phyloP scores from a whole-genome alignment of 2,888 invertebrate genomes.

The Drosophila ezoana region DNA sequence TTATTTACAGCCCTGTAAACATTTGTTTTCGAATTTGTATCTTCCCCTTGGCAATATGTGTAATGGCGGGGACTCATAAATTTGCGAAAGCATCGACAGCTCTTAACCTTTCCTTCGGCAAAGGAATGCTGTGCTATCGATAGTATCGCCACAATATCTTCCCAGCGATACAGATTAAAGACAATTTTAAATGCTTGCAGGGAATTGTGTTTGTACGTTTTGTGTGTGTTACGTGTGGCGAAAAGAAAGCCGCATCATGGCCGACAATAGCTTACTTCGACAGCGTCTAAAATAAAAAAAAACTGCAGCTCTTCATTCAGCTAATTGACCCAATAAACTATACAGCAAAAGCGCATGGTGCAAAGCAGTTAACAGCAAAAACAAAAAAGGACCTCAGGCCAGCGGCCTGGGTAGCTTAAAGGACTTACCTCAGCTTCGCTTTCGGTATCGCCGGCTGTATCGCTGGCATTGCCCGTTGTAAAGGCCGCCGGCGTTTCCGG shows the following conservation, averaged over 20 bases:
- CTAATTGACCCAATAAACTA: constrained; percentile 18
- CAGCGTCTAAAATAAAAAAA: constrained; percentile 36
- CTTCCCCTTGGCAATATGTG: neutral
- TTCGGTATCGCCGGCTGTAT: constrained; percentile 38
- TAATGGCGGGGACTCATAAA: neutral
- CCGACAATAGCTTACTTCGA: constrained; percentile 85
- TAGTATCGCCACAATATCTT: neutral
- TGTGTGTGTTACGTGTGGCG: constrained; percentile 9
- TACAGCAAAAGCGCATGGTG: constrained; percentile 70
- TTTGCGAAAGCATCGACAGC: neutral
- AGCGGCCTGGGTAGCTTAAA: constrained; percentile 1
- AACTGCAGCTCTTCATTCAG: constrained; percentile 16
- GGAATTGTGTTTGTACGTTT: constrained; percentile 4
- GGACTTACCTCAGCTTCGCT: constrained; percentile 63
- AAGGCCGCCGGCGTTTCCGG: constrained; percentile 64
- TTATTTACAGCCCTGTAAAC: constrained; percentile 24
- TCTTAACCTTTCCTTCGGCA: no score
- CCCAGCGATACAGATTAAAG: neutral
- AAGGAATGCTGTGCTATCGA: no score
- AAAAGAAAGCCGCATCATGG: constrained; percentile 71
- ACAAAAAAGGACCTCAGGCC: constrained; percentile 5
- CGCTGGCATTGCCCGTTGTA: constrained; percentile 25
- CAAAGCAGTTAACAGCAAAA: constrained; percentile 47
- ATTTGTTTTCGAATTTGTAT: neutral
- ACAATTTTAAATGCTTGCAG: constrained; percentile 1